Evolutionary conservation across 2,888 invertebrate species (phyloP).

Genomic region (Leucophora obtusa): DNA sequence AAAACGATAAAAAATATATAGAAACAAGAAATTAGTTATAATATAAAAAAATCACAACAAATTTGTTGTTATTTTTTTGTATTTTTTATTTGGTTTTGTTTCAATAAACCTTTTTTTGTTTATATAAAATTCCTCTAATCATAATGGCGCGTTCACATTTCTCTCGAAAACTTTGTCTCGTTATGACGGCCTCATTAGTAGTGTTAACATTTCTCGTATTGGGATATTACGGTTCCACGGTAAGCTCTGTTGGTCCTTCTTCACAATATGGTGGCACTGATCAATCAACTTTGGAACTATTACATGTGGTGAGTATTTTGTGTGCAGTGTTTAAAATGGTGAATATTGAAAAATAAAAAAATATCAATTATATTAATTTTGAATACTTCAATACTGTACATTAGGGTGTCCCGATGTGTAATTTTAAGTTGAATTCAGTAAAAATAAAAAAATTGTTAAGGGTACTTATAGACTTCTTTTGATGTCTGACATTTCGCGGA

Average conservation of each 20-base stretch:
- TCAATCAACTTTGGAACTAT: constrained; percentile 73
- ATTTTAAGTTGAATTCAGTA: no score
- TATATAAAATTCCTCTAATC: constrained; percentile 53
- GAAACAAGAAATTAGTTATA: neutral
- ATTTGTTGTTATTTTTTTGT: constrained; percentile 3
- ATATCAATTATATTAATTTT: neutral
- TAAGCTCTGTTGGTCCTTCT: constrained; percentile 67
- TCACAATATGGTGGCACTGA: constrained; percentile 67
- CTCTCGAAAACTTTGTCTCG: constrained; percentile 74
- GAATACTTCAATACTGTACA: neutral
- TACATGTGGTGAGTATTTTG: constrained; percentile 76
- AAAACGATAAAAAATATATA: neutral
- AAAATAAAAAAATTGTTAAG: no score
- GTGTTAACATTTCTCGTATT: constrained; percentile 72
- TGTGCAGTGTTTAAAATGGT: neutral
- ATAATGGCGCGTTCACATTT: constrained; percentile 76
- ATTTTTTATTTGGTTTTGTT: constrained; percentile 2
- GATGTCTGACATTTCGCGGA: no score
- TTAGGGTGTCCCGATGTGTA: no score
- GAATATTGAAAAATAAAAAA: neutral
- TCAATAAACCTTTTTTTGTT: constrained; percentile 18
- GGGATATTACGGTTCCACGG: constrained; percentile 71
- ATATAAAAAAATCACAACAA: neutral
- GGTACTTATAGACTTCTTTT: no score
- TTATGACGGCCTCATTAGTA: constrained; percentile 73